phyloP scores from a whole-genome alignment of 2,888 invertebrate genomes.

The Hypselothyrea guttata region DNA sequence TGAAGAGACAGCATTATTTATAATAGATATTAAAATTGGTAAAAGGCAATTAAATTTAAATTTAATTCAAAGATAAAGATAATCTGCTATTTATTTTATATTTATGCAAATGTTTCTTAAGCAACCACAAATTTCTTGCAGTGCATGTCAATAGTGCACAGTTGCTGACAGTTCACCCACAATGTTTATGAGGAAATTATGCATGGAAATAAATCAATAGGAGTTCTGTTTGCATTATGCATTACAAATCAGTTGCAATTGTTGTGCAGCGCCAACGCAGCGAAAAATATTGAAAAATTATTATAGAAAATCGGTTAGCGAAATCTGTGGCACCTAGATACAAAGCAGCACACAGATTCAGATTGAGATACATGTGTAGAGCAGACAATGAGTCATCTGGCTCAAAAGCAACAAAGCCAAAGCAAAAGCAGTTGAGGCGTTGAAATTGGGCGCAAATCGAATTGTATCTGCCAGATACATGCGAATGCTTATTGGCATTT shows the following conservation, averaged over 20 bases:
- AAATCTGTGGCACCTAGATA: conserved; percentile 41
- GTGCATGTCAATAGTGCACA: conserved; percentile 38
- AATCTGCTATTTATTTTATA: too few species aligned
- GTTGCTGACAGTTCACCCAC: conserved; percentile 65
- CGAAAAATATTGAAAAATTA: conserved; percentile 63
- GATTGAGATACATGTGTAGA: conserved; percentile 62
- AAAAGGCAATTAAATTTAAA: too few species aligned
- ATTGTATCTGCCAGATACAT: conserved; percentile 55
- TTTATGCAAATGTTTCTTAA: too few species aligned
- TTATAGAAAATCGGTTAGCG: conserved; percentile 63
- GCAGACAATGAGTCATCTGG: background rate
- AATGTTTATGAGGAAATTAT: conserved; percentile 56
- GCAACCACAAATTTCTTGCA: too few species aligned
- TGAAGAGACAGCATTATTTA: too few species aligned
- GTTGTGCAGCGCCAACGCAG: conserved; percentile 60
- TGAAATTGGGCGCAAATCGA: conserved; percentile 77
- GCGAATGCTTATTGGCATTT: conserved; percentile 53
- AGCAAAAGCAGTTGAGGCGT: conserved; percentile 59
- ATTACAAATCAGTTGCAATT: conserved; percentile 52
- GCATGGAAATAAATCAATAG: conserved; percentile 72
- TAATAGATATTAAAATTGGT: too few species aligned
- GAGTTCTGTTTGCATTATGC: conserved; percentile 51
- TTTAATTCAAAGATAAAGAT: too few species aligned
- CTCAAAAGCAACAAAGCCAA: conserved; percentile 53
- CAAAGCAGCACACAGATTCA: conserved; percentile 30